These are phyloP conservation scores for Benthosema pterotum DNA, from an alignment of 2,797 vertebrate species.

Conservation along the genomic window DNA sequence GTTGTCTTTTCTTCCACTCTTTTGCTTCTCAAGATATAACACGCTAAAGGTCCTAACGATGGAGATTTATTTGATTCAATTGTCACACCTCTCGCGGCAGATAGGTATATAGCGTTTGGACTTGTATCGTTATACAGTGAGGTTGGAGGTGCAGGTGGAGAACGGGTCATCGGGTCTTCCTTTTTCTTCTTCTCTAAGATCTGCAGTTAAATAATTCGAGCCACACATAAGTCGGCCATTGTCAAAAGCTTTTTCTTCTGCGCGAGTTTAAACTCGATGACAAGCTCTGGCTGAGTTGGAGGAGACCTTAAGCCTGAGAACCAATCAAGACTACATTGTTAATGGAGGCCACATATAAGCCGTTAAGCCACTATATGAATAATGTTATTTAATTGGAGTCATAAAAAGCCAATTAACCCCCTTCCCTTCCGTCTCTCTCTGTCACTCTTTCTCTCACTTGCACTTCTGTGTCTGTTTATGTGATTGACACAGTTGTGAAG, in stretches of 20 bases:
- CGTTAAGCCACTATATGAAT: constrained; percentile 86
- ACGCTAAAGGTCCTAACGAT: constrained; percentile 67
- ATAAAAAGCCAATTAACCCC: constrained; percentile 88
- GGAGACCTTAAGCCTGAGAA: constrained; percentile 82
- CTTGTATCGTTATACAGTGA: constrained; percentile 18
- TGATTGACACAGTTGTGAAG: constrained; percentile 42
- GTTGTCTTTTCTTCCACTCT: constrained; percentile 74
- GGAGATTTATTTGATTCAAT: constrained; percentile 76
- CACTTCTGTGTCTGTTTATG: constrained; percentile 31
- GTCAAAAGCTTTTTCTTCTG: constrained; percentile 50
- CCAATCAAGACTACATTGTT: constrained; percentile 87
- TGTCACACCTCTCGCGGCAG: constrained; percentile 53
- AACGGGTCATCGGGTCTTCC: constrained; percentile 47
- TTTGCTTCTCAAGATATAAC: constrained; percentile 79
- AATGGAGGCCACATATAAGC: constrained; percentile 86
- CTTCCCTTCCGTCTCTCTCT: constrained; percentile 48
- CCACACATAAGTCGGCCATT: constrained; percentile 50
- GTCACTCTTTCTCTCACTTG: constrained; percentile 61
- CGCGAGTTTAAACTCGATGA: constrained; percentile 67
- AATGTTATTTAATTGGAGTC: constrained; percentile 89
- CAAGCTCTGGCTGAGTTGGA: constrained; percentile 68
- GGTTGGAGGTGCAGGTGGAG: constrained; percentile 36
- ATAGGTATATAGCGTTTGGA: constrained; percentile 36
- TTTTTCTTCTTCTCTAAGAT: constrained; percentile 42
- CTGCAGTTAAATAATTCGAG: constrained; percentile 63